Base-by-base conservation (phyloP, 2,888 invertebrate genomes). In the Anaspis maculata region DNA sequence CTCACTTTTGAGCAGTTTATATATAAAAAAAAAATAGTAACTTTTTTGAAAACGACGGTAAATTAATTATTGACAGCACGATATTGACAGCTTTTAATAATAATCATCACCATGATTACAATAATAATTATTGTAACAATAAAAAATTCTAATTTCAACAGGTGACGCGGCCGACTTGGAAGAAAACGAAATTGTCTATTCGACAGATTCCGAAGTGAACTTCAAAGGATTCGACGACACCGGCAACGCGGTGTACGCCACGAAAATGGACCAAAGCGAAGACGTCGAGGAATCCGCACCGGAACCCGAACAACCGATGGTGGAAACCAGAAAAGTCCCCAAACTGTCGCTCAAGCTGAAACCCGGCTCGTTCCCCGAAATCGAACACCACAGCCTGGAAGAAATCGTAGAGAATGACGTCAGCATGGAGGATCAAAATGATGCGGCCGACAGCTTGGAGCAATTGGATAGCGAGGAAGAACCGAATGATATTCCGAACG, bases 281-380 rank as follows among this genome's bases (percentile, higher is more conserved):
- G 43, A 42, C 26, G 34, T 43, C 15, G 48, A 42, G 9, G 47
- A 49, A 44, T 10, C 32, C 32, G 45, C 41, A 29, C 40, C 34
- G n/a, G 4, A n/a, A n/a, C n/a, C 26, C 7, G 30, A 35, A 24
- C 31, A 34, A 15, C 44, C 32, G 16, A 38, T 42, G 6, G 45
- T 56, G 30, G 61, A 63, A 32, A 61, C 60, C 7, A 50, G 65
- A 22, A 74, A 73, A 62, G 56, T 79, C 44, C 81, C 78, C 48
- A 82, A 82, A 62, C 66, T 82, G 32, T 82, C 79, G 44, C 68
- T 82, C 13, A 74, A 79, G 59, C 72, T 66, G 23, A 62, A 65
- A 46, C 46, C 49, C 11, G 54, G 53, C 6, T 36, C 53, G 26
- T 47, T 55, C 48, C 37, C 60, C 47, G 44, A 66, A 61, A 45